These are phyloP conservation scores for Tadarida brasiliensis DNA, from an alignment of 2,797 vertebrate genomes.

Conservation along the genomic window DNA sequence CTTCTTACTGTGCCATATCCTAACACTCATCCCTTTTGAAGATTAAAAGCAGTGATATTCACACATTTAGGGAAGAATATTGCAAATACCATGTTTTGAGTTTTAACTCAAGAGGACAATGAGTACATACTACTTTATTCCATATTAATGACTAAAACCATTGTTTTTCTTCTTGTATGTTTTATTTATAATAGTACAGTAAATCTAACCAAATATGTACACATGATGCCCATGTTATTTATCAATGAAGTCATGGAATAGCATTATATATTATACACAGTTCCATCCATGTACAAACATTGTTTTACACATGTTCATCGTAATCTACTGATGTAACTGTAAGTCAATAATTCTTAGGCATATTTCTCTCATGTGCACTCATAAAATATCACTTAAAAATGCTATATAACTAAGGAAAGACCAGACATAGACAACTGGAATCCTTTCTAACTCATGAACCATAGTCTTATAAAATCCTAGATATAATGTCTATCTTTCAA, in stretches of 20 bases:
- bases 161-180: background rate
- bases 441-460: background rate
- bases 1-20: background rate
- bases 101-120: conserved; percentile 41
- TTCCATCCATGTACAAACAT: background rate
- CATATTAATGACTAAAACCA: background rate
- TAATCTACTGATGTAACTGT: background rate
- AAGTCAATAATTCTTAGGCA: background rate
- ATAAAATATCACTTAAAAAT: background rate
- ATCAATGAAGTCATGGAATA: background rate
- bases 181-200: background rate
- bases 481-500: conserved; percentile 42
- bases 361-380: background rate
- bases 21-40: background rate
- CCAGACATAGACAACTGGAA: background rate
- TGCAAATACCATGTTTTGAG: background rate
- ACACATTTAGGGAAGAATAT: background rate
- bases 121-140: background rate
- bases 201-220: conserved; percentile 2
- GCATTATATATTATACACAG: background rate
- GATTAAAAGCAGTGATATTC: background rate
- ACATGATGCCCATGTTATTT: background rate
- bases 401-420: background rate
- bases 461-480: background rate
- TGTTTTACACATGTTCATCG: background rate